Conservation (phyloP, 2,888 invertebrate genomes). For the Petrolisthes cinctipes region DNA sequence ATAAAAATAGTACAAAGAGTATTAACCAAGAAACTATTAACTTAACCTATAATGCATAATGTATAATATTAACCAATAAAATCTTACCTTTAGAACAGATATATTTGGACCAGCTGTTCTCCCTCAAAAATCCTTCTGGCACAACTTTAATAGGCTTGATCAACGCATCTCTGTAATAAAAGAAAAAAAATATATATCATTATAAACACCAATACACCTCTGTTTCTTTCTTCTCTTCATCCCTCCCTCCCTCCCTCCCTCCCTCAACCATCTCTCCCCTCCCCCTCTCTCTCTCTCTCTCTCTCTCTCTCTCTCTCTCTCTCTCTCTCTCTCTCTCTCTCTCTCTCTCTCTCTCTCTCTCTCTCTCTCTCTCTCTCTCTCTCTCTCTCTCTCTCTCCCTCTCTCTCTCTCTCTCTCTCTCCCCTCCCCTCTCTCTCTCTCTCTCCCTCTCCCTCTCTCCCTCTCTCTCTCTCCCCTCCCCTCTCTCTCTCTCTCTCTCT, state of each 20-base stretch:
- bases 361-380: background rate
- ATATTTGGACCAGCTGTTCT: background rate
- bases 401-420: constrained; percentile 22
- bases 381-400: background rate
- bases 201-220: background rate
- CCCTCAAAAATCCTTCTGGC: background rate
- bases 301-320: background rate
- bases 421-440: constrained; percentile 28
- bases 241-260: background rate
- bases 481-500: background rate
- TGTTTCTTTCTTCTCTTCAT: background rate
- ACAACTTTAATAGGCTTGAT: background rate
- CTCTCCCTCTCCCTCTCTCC: background rate
- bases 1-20: no score
- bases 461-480: background rate
- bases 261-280: background rate
- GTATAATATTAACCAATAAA: no score
- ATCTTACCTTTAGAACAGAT: constrained; percentile 8
- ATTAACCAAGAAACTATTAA: no score
- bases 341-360: constrained; percentile 37
- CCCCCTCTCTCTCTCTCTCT: background rate
- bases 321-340: background rate
- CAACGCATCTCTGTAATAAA: background rate
- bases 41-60: no score
- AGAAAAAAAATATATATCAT: background rate